phyloP scores from a whole-genome alignment of 2,113 vertebrate species.

The Lepus europaeus region DNA sequence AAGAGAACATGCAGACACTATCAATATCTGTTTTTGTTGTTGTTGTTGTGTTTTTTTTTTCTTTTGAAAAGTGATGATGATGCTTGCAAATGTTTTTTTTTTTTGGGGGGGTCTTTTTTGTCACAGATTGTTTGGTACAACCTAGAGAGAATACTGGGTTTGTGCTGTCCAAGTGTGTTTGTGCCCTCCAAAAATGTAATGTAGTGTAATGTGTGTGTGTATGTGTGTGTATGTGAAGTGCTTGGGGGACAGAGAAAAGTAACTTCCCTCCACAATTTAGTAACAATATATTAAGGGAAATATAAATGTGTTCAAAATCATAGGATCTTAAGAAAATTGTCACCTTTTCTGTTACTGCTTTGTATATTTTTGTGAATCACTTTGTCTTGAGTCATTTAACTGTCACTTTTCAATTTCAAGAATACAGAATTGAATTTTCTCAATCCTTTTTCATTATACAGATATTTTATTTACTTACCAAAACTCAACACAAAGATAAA shows the following conservation, averaged over 20 bases:
- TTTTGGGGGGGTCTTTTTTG: background rate
- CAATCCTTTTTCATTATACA: background rate
- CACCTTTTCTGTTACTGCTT: background rate
- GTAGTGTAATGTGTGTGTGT: background rate
- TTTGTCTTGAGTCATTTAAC: background rate
- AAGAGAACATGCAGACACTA: background rate
- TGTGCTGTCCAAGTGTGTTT: background rate
- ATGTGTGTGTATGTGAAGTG: background rate
- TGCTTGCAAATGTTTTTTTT: background rate
- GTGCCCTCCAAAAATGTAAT: background rate
- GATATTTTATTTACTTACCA: background rate
- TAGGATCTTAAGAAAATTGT: background rate
- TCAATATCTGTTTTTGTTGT: background rate
- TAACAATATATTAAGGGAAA: background rate
- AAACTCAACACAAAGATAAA: background rate
- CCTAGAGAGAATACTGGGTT: background rate
- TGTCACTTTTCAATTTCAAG: slow-evolving; percentile 1
- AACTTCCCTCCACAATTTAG: background rate
- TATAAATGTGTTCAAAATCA: background rate
- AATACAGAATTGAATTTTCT: background rate
- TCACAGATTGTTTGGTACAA: background rate
- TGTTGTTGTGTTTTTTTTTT: background rate
- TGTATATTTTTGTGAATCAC: background rate
- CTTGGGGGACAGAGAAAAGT: background rate
- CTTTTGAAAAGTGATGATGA: background rate